Evolutionary conservation across 2,113 vertebrate species (phyloP).

Genomic region (Bos indicus): DNA sequence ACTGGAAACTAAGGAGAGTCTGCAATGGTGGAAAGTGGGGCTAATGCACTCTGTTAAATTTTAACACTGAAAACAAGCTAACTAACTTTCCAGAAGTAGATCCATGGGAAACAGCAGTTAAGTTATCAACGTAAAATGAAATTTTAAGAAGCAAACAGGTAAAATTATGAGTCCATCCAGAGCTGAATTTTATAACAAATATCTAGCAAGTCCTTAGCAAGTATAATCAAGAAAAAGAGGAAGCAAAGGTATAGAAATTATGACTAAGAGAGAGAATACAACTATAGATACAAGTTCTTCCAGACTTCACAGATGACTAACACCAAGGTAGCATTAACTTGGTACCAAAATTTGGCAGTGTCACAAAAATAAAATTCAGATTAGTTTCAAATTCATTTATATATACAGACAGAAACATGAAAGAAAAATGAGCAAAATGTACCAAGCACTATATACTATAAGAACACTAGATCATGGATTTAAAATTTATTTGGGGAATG

Average conservation of each 20-base stretch:
- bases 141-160: not conserved
- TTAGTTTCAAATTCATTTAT: not conserved
- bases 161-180: not conserved
- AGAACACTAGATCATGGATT: not conserved
- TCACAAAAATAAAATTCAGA: not conserved
- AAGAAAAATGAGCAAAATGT: not conserved
- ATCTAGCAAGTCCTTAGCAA: not conserved
- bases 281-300: not conserved
- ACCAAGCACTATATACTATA: not conserved
- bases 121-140: not conserved
- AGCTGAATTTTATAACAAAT: slow-evolving; percentile 13
- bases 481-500: not conserved
- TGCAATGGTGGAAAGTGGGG: not conserved
- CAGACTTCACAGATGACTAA: not conserved
- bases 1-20: not conserved
- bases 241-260: not conserved
- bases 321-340: not conserved
- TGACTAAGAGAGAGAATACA: not conserved
- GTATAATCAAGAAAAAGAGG: not conserved
- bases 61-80: not conserved
- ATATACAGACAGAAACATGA: not conserved
- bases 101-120: not conserved
- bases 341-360: slow-evolving; percentile 7
- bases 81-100: not conserved
- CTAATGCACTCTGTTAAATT: not conserved